Conservation (phyloP, 1,140 invertebrate genomes). For the Polypedilum pembai region DNA sequence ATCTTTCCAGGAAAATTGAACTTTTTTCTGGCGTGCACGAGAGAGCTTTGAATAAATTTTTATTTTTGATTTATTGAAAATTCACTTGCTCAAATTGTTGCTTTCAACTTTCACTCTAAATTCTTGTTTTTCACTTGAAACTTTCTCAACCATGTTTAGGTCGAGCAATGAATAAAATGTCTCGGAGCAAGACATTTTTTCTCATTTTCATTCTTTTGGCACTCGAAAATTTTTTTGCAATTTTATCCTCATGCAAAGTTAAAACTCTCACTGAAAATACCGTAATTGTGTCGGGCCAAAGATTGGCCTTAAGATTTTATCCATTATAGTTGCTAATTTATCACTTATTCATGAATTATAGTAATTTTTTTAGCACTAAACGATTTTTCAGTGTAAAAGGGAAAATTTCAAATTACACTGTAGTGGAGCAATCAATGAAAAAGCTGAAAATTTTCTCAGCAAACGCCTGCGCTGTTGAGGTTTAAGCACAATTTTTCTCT, state of each 20-base stretch:
- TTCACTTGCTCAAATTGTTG: constrained; percentile 1
- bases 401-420: constrained; percentile 28
- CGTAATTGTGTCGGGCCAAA: constrained; percentile 22
- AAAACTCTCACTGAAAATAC: neutral
- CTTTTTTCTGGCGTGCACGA: neutral
- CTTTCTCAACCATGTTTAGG: constrained; percentile 14
- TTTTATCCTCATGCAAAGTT: neutral
- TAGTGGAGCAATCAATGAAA: constrained; percentile 24
- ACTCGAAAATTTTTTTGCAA: neutral
- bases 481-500: neutral
- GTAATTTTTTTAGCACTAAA: constrained; percentile 28
- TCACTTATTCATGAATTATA: constrained; percentile 24
- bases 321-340: constrained; percentile 15
- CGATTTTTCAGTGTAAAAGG: constrained; percentile 21
- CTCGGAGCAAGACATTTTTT: neutral
- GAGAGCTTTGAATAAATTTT: neutral
- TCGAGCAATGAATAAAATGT: neutral
- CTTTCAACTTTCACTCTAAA: neutral
- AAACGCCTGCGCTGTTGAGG: neutral
- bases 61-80: neutral
- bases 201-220: neutral
- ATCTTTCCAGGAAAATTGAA: neutral
- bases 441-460: constrained; percentile 16
- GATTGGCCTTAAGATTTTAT: constrained; percentile 5
- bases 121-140: neutral